Evolutionary conservation across 2,888 invertebrate genomes (phyloP).

Genomic region (Lottia gigantea): DNA sequence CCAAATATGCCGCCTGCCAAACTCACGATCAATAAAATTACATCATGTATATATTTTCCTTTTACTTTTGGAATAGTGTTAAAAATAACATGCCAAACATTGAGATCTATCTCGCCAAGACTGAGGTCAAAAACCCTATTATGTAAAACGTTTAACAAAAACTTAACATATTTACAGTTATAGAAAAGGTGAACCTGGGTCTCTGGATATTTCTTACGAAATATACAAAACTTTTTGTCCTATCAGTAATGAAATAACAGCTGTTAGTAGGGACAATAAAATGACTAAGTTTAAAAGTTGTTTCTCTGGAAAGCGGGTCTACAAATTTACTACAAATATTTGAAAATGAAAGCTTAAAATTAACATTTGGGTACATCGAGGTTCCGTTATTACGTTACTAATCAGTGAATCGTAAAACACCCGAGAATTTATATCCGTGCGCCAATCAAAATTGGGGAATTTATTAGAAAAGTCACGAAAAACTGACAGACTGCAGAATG

Average conservation of each 20-base stretch:
- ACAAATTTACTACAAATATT: background rate
- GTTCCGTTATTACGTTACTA: background rate
- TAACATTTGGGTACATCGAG: background rate
- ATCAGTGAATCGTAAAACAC: background rate
- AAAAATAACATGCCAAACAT: slow-evolving; percentile 10
- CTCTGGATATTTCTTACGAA: background rate
- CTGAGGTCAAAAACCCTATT: slow-evolving; percentile 9
- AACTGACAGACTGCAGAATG: slow-evolving; percentile 23
- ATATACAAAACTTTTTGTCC: background rate
- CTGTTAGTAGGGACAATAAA: background rate
- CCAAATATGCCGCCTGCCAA: slow-evolving; percentile 7
- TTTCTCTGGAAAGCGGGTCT: background rate
- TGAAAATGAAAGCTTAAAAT: background rate
- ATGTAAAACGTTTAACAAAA: background rate
- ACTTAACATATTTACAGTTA: slow-evolving; percentile 3
- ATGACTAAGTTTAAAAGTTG: background rate
- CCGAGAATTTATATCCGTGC: background rate
- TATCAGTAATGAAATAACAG: background rate
- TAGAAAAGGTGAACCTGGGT: background rate
- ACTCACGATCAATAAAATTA: background rate
- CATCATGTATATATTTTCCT: background rate
- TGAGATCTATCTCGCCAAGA: background rate
- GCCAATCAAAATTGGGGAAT: background rate
- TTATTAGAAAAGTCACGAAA: slow-evolving; percentile 4
- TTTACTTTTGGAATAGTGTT: background rate